Conservation (phyloP, 2,888 invertebrate species). For the Hyposoter dolosus region DNA sequence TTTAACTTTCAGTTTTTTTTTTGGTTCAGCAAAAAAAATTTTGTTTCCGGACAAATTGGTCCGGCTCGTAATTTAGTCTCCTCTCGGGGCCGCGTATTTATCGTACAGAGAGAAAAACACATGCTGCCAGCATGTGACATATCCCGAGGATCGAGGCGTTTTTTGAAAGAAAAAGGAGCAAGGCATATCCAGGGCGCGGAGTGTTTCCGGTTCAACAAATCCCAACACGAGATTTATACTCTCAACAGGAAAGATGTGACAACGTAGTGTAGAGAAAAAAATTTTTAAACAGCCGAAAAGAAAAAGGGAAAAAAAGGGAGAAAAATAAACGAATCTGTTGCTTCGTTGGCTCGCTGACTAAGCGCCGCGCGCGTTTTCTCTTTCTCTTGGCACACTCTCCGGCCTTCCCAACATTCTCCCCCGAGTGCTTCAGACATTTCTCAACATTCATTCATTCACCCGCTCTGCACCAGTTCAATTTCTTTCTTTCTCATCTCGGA, state of each 20-base stretch:
- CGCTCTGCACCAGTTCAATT: slow-evolving; percentile 25
- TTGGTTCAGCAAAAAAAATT: neutral
- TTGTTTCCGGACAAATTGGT: slow-evolving; percentile 3
- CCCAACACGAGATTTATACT: slow-evolving; percentile 58
- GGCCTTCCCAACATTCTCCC: slow-evolving; percentile 34
- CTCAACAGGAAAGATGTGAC: slow-evolving; percentile 1
- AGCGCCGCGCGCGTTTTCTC: slow-evolving; percentile 35
- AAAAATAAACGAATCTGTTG: slow-evolving; percentile 65
- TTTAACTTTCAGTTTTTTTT: too few relatives aligned
- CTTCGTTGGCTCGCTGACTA: slow-evolving; percentile 49
- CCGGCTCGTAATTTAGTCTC: slow-evolving; percentile 9
- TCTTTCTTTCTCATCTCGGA: slow-evolving; percentile 18
- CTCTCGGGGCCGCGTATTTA: neutral
- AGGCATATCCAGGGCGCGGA: slow-evolving; percentile 1
- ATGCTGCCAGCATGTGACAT: slow-evolving; percentile 73
- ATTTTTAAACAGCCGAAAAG: slow-evolving; percentile 27
- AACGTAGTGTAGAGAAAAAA: slow-evolving; percentile 13
- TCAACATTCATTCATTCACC: slow-evolving; percentile 44
- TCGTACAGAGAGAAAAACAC: slow-evolving; percentile 27
- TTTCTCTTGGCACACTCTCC: slow-evolving; percentile 33
- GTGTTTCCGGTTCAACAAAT: slow-evolving; percentile 67
- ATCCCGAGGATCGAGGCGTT: slow-evolving; percentile 4
- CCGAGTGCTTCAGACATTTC: slow-evolving; percentile 27
- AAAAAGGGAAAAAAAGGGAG: slow-evolving; percentile 38
- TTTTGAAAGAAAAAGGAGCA: neutral